Base-by-base conservation (phyloP, 1,140 invertebrate genomes). In the Trichonephila clavata region DNA sequence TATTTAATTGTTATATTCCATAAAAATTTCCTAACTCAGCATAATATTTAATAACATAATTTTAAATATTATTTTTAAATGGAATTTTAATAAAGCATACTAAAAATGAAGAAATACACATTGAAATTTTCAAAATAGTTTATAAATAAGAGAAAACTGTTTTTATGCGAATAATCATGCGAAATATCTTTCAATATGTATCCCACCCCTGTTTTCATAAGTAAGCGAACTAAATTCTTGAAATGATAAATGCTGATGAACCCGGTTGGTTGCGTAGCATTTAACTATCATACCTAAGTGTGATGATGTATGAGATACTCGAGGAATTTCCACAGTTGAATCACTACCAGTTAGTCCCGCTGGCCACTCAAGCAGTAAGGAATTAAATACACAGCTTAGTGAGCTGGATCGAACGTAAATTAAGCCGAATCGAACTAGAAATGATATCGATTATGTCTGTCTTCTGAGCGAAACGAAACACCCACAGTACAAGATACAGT, bases 161-260 rank as follows among this genome's bases (percentile, higher is more conserved):
- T 50, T 50, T 7, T 10, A 27, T 24, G 3, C 0, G 21, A 68
- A 24, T 68, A 0, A 68, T 14, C n/a, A 59, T 6, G 57, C 0
- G 59, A 60, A 24, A n/a, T 14, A 1, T 20, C 1, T 63, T 86
- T 86, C 16, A 86, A 61, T 88, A 50, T 88, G 63, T 43, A n/a
- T 6, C 7, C 24, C 8, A 20, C 24, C 86, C 86, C 86, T 39
- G 16, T 32, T 43, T 14, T 16, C 21, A 27, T 21, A 27, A 14
- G 5, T 16, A n/a, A n/a, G 20, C 24, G 84, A 86, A 60, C 32
- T 88, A 39, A 88, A 88, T 39, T 88, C 86, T 88, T 68, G 60
- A 88, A 88, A 88, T 88, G 86, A 88, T 88, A 71, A 88, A 88
- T 88, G 60, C 86, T 88, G 86, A 88, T 88, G 86, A 88, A 88